These are phyloP conservation scores for Eupsilia transversa DNA, from an alignment of 2,888 invertebrate species.

Conservation along the genomic window DNA sequence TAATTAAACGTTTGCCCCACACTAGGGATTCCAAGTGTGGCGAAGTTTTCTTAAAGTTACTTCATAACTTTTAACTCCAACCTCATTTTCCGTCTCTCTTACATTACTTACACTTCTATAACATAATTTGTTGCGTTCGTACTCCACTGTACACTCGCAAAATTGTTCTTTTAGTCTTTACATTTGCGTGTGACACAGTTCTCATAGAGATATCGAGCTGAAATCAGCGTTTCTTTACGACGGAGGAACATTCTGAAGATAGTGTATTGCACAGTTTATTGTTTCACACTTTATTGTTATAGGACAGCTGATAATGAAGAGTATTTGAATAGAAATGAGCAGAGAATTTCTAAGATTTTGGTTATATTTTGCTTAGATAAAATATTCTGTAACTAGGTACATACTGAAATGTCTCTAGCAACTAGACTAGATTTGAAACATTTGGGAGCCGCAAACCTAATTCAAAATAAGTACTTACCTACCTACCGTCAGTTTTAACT, in stretches of 20 bases:
- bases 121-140: conserved; percentile 74
- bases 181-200: conserved; percentile 60
- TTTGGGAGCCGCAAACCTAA: not conserved
- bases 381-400: conserved; percentile 16
- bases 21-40: not conserved
- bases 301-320: conserved; percentile 54
- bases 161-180: conserved; percentile 68
- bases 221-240: conserved; percentile 55
- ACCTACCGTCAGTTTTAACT: too few species aligned
- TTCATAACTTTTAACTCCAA: conserved; percentile 14
- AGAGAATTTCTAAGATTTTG: conserved; percentile 15
- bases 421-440: conserved; percentile 8
- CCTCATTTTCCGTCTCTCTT: not conserved
- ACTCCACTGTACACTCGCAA: conserved; percentile 59
- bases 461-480: not conserved
- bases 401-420: not conserved
- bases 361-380: conserved; percentile 13
- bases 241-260: conserved; percentile 52
- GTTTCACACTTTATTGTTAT: conserved; percentile 62
- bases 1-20: too few species aligned
- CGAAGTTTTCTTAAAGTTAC: not conserved
- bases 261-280: conserved; percentile 59
- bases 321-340: conserved; percentile 52
- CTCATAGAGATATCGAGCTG: conserved; percentile 36
- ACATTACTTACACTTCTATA: conserved; percentile 61